Conservation (phyloP, 2,113 vertebrate species). For the Ophiodon elongatus region DNA sequence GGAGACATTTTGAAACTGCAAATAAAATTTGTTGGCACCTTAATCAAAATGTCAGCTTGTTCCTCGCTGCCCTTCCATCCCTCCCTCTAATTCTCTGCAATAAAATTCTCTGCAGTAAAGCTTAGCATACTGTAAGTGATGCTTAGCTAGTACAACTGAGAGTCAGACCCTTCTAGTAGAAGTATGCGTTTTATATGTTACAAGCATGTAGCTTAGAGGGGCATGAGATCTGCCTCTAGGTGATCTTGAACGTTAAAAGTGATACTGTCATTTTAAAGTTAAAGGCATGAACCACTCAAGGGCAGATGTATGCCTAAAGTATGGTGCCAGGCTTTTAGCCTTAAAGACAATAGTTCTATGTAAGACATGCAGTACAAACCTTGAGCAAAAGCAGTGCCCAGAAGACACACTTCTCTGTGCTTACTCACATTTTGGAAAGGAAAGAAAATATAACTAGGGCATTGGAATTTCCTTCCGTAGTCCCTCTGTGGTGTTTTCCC, state of each 20-base stretch:
- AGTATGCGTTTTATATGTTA: neutral
- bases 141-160: neutral
- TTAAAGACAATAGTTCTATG: neutral
- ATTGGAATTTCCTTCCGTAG: constrained; percentile 33
- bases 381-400: constrained; percentile 20
- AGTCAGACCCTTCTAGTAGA: neutral
- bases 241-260: too few species aligned
- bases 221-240: neutral
- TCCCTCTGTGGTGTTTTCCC: constrained; percentile 33
- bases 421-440: constrained; percentile 22
- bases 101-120: constrained; percentile 38
- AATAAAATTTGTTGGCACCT: constrained; percentile 69
- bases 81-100: constrained; percentile 10
- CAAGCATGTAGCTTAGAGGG: neutral
- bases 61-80: constrained; percentile 16
- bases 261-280: too few species aligned
- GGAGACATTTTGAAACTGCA: constrained; percentile 66
- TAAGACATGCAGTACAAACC: constrained; percentile 23
- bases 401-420: constrained; percentile 22
- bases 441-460: constrained; percentile 24
- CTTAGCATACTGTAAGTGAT: neutral
- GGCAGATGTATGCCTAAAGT: neutral
- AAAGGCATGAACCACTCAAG: neutral
- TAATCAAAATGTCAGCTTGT: constrained; percentile 74
- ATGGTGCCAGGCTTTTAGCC: neutral